A percentile compares a stretch with the other conserved stretches of the same genome.
Conservation (phyloP, 2,113 vertebrate species). For the Chaetorhynchus papuensis region DNA sequence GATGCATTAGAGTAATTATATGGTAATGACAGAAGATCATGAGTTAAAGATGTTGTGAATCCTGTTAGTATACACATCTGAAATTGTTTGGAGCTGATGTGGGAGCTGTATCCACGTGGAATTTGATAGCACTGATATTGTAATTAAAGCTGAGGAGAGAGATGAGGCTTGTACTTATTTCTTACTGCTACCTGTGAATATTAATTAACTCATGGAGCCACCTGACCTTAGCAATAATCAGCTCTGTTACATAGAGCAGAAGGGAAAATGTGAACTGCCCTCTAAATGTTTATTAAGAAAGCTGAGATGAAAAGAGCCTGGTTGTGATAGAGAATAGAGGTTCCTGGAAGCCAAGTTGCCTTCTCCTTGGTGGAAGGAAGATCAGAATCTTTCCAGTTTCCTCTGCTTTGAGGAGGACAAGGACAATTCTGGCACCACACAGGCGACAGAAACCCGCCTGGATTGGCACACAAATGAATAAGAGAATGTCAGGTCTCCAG, state of each 20-base stretch:
- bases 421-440: background rate
- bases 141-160: constrained; percentile 64
- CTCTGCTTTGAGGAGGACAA: background rate
- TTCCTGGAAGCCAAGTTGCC: background rate
- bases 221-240: constrained; percentile 43
- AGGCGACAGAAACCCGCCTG: background rate
- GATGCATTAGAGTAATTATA: constrained; percentile 62
- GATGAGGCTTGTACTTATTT: constrained; percentile 28
- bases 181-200: constrained; percentile 48
- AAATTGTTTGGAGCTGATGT: constrained; percentile 46
- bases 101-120: constrained; percentile 25
- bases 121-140: constrained; percentile 47
- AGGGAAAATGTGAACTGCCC: background rate
- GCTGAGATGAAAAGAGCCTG: background rate
- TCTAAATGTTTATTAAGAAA: constrained; percentile 7
- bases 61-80: constrained; percentile 13
- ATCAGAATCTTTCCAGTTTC: background rate
- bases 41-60: constrained; percentile 48
- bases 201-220: constrained; percentile 54
- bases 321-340: background rate
- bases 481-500: background rate
- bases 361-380: background rate
- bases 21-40: constrained; percentile 62
- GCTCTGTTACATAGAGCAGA: background rate
- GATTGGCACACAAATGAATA: background rate